Conservation (phyloP, 2,888 invertebrate species). For the Strigamia crassipes region DNA sequence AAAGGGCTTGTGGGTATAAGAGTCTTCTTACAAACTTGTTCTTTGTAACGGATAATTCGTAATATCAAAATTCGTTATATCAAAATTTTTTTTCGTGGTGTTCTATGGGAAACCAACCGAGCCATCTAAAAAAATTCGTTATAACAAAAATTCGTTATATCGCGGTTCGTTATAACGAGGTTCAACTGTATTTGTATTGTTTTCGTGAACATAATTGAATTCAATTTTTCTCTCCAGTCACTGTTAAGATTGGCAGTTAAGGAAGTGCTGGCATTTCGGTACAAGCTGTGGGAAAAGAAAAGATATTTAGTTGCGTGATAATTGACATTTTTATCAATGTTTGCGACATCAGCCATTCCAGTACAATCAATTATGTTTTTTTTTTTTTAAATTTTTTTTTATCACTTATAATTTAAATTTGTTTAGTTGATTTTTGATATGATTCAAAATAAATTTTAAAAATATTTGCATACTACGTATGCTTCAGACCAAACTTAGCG, state of each 20-base stretch:
- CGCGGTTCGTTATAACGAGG: too few species aligned
- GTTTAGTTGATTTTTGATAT: neutral
- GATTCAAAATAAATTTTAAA: neutral
- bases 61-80: too few species aligned
- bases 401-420: neutral
- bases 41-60: too few species aligned
- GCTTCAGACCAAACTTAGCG: neutral
- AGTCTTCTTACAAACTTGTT: too few species aligned
- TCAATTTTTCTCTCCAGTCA: neutral
- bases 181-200: too few species aligned
- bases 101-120: too few species aligned
- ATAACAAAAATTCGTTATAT: too few species aligned
- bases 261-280: constrained; percentile 19
- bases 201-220: constrained; percentile 22
- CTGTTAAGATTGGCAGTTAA: neutral
- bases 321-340: neutral
- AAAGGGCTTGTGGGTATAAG: too few species aligned
- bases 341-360: neutral
- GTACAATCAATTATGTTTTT: neutral
- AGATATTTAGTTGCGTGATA: neutral
- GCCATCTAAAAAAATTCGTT: too few species aligned
- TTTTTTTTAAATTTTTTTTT: neutral
- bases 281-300: constrained; percentile 43
- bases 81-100: too few species aligned
- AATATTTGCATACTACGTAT: constrained; percentile 25